A percentile compares a stretch with the other conserved stretches of the same genome.
Conservation (phyloP, 2,797 vertebrate species). For the Tokudaia tokunoshimensis region DNA sequence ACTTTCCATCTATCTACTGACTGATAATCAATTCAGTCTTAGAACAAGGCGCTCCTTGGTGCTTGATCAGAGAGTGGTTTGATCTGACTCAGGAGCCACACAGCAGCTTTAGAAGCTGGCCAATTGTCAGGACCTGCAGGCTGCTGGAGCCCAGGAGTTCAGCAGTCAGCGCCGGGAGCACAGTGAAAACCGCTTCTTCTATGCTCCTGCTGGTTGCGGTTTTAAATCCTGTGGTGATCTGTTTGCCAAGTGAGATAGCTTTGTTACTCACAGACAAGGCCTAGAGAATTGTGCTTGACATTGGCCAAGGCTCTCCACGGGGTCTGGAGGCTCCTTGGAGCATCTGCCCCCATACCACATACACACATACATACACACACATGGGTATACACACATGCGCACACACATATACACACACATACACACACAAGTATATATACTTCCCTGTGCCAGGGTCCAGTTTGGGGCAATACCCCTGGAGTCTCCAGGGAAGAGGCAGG, state of each 20-base stretch:
- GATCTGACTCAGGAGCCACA: background rate
- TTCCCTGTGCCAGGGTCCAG: background rate
- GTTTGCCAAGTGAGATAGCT: background rate
- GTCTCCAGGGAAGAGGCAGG: background rate
- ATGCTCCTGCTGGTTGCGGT: background rate
- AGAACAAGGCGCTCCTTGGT: background rate
- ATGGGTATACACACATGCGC: too few relatives aligned
- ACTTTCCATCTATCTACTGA: background rate
- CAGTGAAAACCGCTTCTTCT: background rate
- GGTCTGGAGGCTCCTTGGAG: background rate
- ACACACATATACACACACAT: too few relatives aligned
- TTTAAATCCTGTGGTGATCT: slow-evolving; percentile 12
- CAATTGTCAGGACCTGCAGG: background rate
- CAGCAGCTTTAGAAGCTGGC: background rate
- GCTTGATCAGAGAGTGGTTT: background rate
- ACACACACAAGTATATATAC: background rate
- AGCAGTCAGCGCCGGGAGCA: background rate
- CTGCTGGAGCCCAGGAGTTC: background rate
- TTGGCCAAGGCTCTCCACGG: background rate
- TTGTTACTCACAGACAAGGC: slow-evolving; percentile 26
- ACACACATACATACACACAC: background rate
- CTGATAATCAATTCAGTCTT: background rate
- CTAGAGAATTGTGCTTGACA: background rate
- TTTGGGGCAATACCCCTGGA: accelerated
- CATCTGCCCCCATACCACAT: background rate